These are phyloP conservation scores for Rhabditoides inermis DNA, from an alignment of 2,888 invertebrate genomes.

Conservation along the genomic window DNA sequence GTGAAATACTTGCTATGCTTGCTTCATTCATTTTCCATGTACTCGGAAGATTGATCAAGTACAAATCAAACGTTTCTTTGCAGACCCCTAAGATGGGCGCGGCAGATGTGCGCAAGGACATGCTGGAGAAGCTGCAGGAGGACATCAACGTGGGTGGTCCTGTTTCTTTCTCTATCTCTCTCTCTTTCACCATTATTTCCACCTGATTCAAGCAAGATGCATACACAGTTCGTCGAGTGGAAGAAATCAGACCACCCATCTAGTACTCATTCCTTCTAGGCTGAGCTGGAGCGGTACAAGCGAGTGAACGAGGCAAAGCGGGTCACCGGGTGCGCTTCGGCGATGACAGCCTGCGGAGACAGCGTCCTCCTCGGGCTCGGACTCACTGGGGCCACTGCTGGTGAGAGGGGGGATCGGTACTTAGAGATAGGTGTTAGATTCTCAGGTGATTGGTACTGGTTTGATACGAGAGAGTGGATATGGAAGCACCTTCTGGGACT, in stretches of 20 bases:
- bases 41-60: too few species aligned
- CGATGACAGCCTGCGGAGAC: slow-evolving; percentile 49
- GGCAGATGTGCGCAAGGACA: slow-evolving; percentile 31
- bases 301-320: slow-evolving; percentile 46
- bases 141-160: slow-evolving; percentile 39
- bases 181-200: neutral
- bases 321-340: slow-evolving; percentile 32
- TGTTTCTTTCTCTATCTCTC: slow-evolving; percentile 2
- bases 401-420: neutral
- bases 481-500: too few species aligned
- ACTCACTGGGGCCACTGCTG: slow-evolving; percentile 25
- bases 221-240: neutral
- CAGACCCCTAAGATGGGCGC: slow-evolving; percentile 45
- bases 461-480: too few species aligned
- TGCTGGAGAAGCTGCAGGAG: slow-evolving; percentile 45
- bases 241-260: too few species aligned
- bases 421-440: too few species aligned
- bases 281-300: slow-evolving; percentile 47
- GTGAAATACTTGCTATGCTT: too few species aligned
- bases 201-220: slow-evolving; percentile 1
- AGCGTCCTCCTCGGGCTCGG: slow-evolving; percentile 46
- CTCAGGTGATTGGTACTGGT: too few species aligned
- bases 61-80: neutral
- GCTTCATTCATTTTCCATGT: too few species aligned
- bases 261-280: too few species aligned